Evolutionary conservation across 2,797 vertebrate species (phyloP), one percentile per base, ranked within the genome.

Genomic region (Gila robusta): DNA sequence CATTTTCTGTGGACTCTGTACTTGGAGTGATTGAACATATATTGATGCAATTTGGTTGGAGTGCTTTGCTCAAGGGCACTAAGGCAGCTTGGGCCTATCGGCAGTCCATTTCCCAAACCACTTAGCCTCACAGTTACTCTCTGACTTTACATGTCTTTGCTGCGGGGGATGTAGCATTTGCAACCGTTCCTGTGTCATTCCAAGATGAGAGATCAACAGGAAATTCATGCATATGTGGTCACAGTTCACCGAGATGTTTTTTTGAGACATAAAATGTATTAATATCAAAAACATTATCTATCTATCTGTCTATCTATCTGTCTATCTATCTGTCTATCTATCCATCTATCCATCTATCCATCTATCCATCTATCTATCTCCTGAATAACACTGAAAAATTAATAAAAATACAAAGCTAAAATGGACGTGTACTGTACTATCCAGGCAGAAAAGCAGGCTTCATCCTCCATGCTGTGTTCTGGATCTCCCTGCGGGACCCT

Each of bases 61-160:
- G 73, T 88, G 79, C 82, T 54, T 81, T 35, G 84, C 89, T 89
- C 69, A 89, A 88, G 88, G 89, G 89, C 88, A 88, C 82, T 32
- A 85, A 78, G 82, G 85, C 85, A 77, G 85, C 79, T 83, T 28
- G 70, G 54, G 62, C 83, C 82, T 64, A 69, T 90, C 82, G 87
- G 74, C 84, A 85, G 79, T 85, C 79, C 79, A 85, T 90, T 89
- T 90, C 88, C 88, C 84, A 39, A 80, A 86, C 85, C 89, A 89
- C 86, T 90, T 89, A 90, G 79, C 82, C 85, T 89, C n/a, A 70
- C 73, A 82, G 86, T 86, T 90, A 66, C 88, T 87, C 78, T 26
- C 82, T 88, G 88, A 90, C 89, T 90, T 90, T 88, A 90, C 86
- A 89, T 90, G 88, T 86, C 89, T 90, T 90, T 90, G 88, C 89